Conservation (phyloP, 2,888 invertebrate genomes). For the Ichneumon xanthorius region DNA sequence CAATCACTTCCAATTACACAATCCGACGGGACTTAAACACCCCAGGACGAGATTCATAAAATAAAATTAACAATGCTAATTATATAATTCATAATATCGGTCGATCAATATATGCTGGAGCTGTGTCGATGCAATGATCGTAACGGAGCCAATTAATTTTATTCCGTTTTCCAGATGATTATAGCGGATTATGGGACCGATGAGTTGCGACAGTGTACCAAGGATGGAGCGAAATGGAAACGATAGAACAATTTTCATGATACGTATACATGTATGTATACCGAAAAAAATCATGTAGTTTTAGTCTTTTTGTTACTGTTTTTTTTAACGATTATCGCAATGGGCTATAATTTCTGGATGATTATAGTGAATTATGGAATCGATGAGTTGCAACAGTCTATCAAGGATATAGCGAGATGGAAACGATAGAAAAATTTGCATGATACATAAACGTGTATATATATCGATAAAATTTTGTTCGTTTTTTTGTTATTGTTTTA, state of each 20-base stretch:
- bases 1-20: background rate
- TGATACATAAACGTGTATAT: no score
- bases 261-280: no score
- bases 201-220: background rate
- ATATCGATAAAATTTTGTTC: no score
- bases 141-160: slow-evolving; percentile 64
- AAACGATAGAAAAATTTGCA: no score
- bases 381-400: no score
- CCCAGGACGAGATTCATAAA: background rate
- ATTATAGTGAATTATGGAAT: no score
- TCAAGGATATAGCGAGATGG: no score
- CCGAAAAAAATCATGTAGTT: no score
- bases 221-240: background rate
- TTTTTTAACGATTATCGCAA: no score
- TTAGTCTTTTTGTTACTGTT: no score
- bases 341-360: no score
- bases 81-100: background rate
- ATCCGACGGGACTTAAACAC: background rate
- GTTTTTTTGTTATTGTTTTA: no score
- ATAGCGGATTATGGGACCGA: background rate
- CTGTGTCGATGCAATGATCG: slow-evolving; percentile 15
- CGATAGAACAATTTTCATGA: background rate
- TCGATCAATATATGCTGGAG: background rate
- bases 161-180: slow-evolving; percentile 58
- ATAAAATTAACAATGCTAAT: background rate